These are phyloP conservation scores for Eclectus roratus DNA, from an alignment of 2,113 vertebrate species.

Conservation along the genomic window DNA sequence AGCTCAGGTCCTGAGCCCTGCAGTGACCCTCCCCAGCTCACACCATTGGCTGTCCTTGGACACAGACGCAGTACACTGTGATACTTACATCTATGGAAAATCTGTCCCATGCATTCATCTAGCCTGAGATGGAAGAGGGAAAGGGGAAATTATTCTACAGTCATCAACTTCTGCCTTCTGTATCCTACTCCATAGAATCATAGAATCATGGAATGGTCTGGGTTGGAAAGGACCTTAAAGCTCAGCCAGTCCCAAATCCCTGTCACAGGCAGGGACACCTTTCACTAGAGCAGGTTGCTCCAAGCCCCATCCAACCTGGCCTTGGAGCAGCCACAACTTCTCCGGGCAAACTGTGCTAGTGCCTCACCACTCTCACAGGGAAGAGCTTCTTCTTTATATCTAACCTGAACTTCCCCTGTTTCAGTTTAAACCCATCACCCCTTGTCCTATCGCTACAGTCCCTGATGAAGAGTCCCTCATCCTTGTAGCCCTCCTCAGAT, in stretches of 20 bases:
- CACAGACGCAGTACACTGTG: rapidly evolving
- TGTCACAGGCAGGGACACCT: neutral
- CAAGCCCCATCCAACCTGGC: neutral
- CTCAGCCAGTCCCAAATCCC: neutral
- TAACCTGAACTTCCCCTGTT: neutral
- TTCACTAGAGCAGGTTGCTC: neutral
- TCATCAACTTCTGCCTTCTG: neutral
- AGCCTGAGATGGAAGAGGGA: neutral
- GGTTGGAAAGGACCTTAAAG: neutral
- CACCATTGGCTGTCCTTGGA: rapidly evolving
- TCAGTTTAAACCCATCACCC: neutral
- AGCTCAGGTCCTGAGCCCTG: neutral
- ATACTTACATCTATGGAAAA: rapidly evolving
- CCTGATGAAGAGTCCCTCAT: neutral
- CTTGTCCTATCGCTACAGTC: neutral
- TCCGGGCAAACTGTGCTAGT: neutral
- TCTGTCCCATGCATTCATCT: neutral
- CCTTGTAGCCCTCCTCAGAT: neutral
- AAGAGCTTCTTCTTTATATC: neutral
- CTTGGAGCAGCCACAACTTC: neutral
- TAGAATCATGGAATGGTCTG: neutral
- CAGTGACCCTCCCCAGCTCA: neutral
- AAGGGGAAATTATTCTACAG: neutral
- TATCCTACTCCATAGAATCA: neutral
- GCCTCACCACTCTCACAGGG: neutral